These are phyloP conservation scores for Campoletis raptor DNA, from an alignment of 2,888 invertebrate species.

Conservation along the genomic window DNA sequence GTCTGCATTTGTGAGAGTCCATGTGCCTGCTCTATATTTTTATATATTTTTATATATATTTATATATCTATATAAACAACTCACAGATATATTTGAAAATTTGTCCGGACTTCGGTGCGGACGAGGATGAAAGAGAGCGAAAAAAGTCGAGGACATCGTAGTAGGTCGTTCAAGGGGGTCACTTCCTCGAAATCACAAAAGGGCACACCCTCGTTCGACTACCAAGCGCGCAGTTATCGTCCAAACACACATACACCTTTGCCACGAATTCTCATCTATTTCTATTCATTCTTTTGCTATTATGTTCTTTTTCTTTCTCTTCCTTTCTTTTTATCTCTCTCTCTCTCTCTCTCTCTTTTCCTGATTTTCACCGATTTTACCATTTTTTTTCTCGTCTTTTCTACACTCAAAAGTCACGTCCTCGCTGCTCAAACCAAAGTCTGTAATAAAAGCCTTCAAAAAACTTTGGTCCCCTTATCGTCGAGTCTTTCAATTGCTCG, in stretches of 20 bases:
- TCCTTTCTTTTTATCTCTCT: neutral
- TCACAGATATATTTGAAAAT: too few relatives aligned
- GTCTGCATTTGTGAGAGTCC: neutral
- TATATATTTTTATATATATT: neutral
- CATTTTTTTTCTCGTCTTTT: neutral
- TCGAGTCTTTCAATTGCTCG: neutral
- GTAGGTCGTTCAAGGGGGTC: slow-evolving; percentile 28
- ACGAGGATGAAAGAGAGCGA: slow-evolving; percentile 18
- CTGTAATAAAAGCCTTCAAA: neutral
- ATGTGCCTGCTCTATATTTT: neutral
- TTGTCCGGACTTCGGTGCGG: neutral
- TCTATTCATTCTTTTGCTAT: slow-evolving; percentile 28
- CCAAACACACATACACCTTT: slow-evolving; percentile 13
- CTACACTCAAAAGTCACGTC: neutral
- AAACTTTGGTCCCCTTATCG: slow-evolving; percentile 28
- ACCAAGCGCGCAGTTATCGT: slow-evolving; percentile 4
- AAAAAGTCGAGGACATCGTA: neutral
- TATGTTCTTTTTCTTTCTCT: neutral
- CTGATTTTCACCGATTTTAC: slow-evolving; percentile 5
- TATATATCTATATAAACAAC: neutral
- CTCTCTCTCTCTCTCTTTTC: slow-evolving; percentile 4
- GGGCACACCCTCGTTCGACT: slow-evolving; percentile 47
- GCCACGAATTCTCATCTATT: slow-evolving; percentile 12
- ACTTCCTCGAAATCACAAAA: slow-evolving; percentile 64
- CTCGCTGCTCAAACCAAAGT: slow-evolving; percentile 13